These are phyloP conservation scores for Stenotaenia linearis DNA, from an alignment of 2,888 invertebrate species.

Conservation along the genomic window DNA sequence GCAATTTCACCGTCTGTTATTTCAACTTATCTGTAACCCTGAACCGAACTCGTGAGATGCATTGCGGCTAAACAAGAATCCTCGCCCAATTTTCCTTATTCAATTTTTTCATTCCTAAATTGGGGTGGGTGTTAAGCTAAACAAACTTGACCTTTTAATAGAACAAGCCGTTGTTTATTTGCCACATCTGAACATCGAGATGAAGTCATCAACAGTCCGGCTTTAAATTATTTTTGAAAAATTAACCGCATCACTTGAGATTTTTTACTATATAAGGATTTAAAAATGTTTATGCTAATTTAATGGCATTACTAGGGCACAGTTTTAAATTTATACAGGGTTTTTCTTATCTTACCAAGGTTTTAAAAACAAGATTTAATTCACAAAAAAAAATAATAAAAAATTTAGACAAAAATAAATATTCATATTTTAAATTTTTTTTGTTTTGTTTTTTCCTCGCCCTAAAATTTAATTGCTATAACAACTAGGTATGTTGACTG, in stretches of 20 bases:
- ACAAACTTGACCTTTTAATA: conserved; percentile 7
- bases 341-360: background rate
- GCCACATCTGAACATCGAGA: background rate
- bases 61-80: no score
- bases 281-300: background rate
- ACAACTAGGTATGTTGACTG: no score
- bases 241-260: background rate
- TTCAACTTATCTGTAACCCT: background rate
- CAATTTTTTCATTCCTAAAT: background rate
- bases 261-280: background rate
- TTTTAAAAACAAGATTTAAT: no score
- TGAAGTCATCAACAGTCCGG: background rate
- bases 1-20: background rate
- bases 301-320: background rate
- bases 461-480: no score
- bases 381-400: no score
- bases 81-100: background rate
- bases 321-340: background rate
- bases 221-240: background rate
- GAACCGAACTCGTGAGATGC: background rate
- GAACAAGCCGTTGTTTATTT: background rate
- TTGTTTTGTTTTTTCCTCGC: no score
- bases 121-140: background rate
- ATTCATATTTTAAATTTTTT: no score
- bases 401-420: no score